Conservation (phyloP, 2,797 vertebrate species). For the Catharus ustulatus region DNA sequence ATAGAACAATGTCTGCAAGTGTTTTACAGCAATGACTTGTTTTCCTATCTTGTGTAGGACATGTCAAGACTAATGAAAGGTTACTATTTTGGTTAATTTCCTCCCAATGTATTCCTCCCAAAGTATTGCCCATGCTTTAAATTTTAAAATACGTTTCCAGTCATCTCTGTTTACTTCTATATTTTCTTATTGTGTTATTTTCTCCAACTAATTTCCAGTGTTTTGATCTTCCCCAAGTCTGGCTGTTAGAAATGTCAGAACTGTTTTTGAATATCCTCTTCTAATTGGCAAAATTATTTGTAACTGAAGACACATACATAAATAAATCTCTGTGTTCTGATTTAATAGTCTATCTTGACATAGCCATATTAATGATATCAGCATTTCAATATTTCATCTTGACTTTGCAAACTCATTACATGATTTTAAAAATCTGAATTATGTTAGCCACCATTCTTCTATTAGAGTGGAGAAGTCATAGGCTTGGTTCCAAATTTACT, state of each 20-base stretch:
- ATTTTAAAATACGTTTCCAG: neutral
- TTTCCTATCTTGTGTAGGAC: neutral
- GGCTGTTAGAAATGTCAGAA: neutral
- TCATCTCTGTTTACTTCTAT: neutral
- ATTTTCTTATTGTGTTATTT: neutral
- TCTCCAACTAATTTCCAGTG: neutral
- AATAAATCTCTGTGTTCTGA: neutral
- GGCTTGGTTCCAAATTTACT: neutral
- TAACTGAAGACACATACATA: neutral
- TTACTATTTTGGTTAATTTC: neutral
- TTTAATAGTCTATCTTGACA: neutral
- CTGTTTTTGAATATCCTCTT: neutral
- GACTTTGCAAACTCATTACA: neutral
- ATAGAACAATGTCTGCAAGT: neutral
- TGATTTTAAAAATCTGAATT: neutral
- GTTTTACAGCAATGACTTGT: neutral
- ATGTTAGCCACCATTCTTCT: neutral
- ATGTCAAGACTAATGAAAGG: neutral
- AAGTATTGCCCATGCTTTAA: neutral
- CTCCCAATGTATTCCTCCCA: rapidly evolving
- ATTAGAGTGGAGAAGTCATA: neutral
- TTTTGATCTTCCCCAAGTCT: neutral
- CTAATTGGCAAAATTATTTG: neutral
- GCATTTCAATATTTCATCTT: neutral
- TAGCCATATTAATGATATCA: neutral